Base-by-base conservation (phyloP, 2,888 invertebrate species). In the Cyrtodaria siliqua region DNA sequence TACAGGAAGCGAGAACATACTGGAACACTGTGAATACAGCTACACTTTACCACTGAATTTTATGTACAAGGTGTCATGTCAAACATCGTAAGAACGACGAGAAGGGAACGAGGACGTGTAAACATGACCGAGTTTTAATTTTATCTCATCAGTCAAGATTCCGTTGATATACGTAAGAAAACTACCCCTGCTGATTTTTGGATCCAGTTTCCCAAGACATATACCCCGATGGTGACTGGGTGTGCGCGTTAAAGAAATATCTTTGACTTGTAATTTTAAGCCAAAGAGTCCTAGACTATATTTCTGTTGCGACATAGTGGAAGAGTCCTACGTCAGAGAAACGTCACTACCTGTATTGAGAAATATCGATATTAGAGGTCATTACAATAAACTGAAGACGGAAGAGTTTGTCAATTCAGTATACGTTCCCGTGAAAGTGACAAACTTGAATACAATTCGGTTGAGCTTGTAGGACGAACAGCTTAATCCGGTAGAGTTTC, bases 141-240 rank as follows among this genome's bases (percentile, higher is more conserved):
- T 4, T 66, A 56, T 40, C 55, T 42, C 14, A 47, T 26, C n/a
- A 67, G 67, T 59, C 26, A 44, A 29, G 62, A 73, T 27, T 62
- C 56, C 27, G 38, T 49, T 24, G 52, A 64, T 20, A 24, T 61
- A 27, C 33, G 38, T 53, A 47, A 50, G 44, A 60, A 68, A 4
- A 66, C 68, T 18, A 44, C 33, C 12, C 60, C 79, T 12, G 38
- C 64, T 24, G 71, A 75, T 3, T 75, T 67, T 56, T 62, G 16
- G 18, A 56, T 75, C 14, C 57, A 72, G 16, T 26, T 75, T 27
- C 75, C 75, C 1, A 61, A 64, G 27, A 20, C 27, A 20, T 66
- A 57, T 49, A 47, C 52, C 9, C 69, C 20, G 70, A 79, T 26
- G 68, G 72, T 26, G 18, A 49, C 16, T 62, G 63, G 79, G 29